These are phyloP conservation scores for Mycalesis mineus DNA, from an alignment of 2,888 invertebrate species.

Conservation along the genomic window DNA sequence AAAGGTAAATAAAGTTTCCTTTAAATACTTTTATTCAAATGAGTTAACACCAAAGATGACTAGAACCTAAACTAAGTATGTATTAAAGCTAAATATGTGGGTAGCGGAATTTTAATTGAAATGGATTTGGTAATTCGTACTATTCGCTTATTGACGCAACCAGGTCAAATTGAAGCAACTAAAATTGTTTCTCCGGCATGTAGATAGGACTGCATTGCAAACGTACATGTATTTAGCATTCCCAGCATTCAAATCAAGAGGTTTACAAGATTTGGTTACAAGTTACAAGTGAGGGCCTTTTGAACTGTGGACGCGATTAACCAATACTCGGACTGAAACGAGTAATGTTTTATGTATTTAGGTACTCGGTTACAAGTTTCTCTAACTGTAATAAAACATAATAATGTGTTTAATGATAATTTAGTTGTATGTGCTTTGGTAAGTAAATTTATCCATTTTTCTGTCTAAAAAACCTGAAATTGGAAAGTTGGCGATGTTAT, in stretches of 20 bases:
- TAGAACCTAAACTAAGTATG: no score
- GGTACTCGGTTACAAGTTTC: neutral
- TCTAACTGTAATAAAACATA: neutral
- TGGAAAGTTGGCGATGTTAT: neutral
- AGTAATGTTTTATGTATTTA: neutral
- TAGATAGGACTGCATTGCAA: constrained; percentile 6
- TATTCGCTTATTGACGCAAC: neutral
- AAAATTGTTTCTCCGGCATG: constrained; percentile 5
- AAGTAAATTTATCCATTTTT: no score
- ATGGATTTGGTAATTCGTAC: neutral
- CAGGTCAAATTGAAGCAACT: constrained; percentile 1
- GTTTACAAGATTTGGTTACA: constrained; percentile 14
- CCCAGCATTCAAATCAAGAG: constrained; percentile 12
- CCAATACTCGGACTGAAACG: neutral
- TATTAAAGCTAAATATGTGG: neutral
- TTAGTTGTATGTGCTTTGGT: neutral
- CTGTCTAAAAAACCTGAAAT: no score
- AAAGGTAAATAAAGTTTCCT: no score
- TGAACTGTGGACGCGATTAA: constrained; percentile 4
- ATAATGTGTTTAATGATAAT: neutral
- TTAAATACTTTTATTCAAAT: no score
- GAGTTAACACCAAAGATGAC: no score
- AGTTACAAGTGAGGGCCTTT: constrained; percentile 8
- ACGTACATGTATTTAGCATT: constrained; percentile 8
- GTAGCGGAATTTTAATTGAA: neutral